Evolutionary conservation across 2,888 invertebrate species (phyloP).

Genomic region (Germaria angustata): DNA sequence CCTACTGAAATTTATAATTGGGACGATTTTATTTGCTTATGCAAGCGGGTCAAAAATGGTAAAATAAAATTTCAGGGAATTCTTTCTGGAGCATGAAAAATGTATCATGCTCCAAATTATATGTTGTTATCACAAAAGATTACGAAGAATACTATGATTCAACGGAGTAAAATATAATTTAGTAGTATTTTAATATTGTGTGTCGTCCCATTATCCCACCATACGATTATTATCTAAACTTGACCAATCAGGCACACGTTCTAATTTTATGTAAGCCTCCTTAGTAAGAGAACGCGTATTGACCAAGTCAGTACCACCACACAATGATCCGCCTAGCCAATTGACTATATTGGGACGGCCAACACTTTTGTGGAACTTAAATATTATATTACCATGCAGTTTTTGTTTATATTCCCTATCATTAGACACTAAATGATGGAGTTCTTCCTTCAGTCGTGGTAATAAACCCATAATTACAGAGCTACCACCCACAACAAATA

Average conservation of each 20-base stretch:
- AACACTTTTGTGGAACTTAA: conserved; percentile 91
- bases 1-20: too few species aligned
- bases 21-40: too few species aligned
- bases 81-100: too few species aligned
- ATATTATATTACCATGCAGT: conserved; percentile 81
- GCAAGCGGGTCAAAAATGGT: too few species aligned
- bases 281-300: conserved; percentile 86
- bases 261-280: conserved; percentile 86
- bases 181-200: too few species aligned
- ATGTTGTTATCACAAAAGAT: too few species aligned
- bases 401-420: conserved; percentile 83
- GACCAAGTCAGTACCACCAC: conserved; percentile 88
- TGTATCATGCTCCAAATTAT: too few species aligned
- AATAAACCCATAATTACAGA: conserved; percentile 91
- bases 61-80: too few species aligned
- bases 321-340: conserved; percentile 93
- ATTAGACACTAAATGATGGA: conserved; percentile 84
- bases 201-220: conserved; percentile 68
- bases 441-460: conserved; percentile 88
- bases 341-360: conserved; percentile 90
- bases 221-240: conserved; percentile 77
- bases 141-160: too few species aligned
- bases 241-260: conserved; percentile 91
- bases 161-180: too few species aligned
- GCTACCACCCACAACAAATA: conserved; percentile 93